Evolutionary conservation across 92 coral and sea anemone species (phyloP).

Genomic region (Zoanthus solanderi): DNA sequence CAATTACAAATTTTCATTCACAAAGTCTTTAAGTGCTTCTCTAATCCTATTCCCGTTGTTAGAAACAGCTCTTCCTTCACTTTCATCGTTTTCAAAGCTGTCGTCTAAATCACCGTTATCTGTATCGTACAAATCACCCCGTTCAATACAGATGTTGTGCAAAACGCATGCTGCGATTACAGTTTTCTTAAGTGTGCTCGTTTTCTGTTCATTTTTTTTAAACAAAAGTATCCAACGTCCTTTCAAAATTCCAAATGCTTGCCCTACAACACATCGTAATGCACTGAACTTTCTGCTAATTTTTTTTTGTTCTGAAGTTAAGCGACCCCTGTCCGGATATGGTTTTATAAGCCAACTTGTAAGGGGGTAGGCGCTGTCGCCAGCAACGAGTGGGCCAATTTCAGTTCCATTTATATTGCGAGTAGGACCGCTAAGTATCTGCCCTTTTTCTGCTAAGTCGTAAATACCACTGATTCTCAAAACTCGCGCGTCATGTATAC

Average conservation of each 20-base stretch:
- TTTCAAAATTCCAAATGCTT: conserved; percentile 62
- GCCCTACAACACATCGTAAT: conserved; percentile 57
- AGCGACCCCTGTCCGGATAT: conserved; percentile 53
- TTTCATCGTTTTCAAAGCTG: conserved; percentile 44
- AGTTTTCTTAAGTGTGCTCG: conserved; percentile 54
- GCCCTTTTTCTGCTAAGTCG: not conserved
- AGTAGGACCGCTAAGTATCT: not conserved
- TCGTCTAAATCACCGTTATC: conserved; percentile 47
- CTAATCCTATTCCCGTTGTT: conserved; percentile 3
- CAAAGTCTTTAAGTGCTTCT: conserved; percentile 25
- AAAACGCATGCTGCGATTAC: conserved; percentile 58
- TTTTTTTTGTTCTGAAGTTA: conserved; percentile 54
- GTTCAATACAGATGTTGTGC: conserved; percentile 48
- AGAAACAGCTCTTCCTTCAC: conserved; percentile 6
- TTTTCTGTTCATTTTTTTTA: conserved; percentile 49
- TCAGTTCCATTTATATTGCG: conserved; percentile 29
- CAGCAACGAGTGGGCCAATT: conserved; percentile 52
- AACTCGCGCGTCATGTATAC: too few species aligned
- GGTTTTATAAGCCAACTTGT: conserved; percentile 62
- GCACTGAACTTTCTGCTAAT: conserved; percentile 59
- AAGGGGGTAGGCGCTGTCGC: conserved; percentile 66
- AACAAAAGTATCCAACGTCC: conserved; percentile 48
- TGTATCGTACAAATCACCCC: conserved; percentile 19
- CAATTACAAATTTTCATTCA: not conserved
- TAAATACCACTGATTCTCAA: too few species aligned